Conservation (phyloP, 2,113 vertebrate species). For the Athene cunicularia region DNA sequence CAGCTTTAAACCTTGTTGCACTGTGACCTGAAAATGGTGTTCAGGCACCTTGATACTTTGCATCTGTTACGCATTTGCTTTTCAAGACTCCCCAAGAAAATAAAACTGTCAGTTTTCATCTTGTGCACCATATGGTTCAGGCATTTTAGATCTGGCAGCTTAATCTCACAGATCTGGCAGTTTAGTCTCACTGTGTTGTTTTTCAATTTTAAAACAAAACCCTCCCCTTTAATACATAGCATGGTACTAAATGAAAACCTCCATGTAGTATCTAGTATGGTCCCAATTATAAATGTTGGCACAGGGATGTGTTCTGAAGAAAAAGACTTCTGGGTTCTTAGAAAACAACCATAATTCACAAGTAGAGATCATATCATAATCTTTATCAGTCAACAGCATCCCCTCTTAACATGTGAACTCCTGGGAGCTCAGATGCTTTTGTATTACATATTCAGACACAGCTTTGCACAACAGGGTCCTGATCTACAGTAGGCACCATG, state of each 20-base stretch:
- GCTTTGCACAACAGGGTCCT: neutral
- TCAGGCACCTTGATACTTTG: neutral
- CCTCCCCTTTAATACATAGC: neutral
- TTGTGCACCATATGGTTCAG: neutral
- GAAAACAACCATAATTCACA: neutral
- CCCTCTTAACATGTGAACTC: neutral
- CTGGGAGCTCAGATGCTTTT: neutral
- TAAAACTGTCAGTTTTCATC: slow-evolving; percentile 51
- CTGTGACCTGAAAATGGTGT: neutral
- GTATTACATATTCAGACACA: neutral
- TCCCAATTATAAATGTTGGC: neutral
- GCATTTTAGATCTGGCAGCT: neutral
- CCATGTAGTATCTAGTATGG: neutral
- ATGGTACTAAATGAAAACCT: neutral
- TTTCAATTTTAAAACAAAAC: neutral
- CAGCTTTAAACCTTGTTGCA: neutral
- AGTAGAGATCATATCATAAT: neutral
- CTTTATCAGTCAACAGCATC: neutral
- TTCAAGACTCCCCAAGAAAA: slow-evolving; percentile 27
- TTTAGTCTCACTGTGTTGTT: neutral
- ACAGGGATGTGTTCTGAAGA: neutral
- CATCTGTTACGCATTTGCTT: slow-evolving; percentile 25
- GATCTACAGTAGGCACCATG: neutral
- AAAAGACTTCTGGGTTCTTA: neutral
- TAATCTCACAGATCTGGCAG: neutral